Evolutionary conservation across 2,888 invertebrate genomes (phyloP), one percentile per base, ranked within the genome.

Genomic region (Cerceris ruficornis): DNA sequence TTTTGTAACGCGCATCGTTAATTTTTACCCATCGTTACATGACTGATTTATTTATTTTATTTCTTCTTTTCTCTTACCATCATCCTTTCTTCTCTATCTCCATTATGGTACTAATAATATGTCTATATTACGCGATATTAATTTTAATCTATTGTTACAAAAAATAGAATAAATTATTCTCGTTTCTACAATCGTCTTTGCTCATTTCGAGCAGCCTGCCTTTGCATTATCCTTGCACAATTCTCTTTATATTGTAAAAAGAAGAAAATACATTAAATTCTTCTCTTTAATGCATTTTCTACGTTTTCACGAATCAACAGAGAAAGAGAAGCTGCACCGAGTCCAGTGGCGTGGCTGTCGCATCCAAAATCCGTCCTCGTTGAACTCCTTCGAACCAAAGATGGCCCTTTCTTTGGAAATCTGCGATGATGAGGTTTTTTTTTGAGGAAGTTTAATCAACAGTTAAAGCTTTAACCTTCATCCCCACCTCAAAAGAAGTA

Each of bases 341-440:
- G 86, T n/a, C 93, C 92, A 13, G 93, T 93, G 4, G 92, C 90
- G 72, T 93, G 93, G 85, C 91, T 93, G 8, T 92, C 88, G 80
- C 93, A 93, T 49, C 92, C 93, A 73, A 88, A 92, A 75, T 89
- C 90, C 42, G 92, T 93, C 39, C 78, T 8, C 14, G 17, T 41
- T 1, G 80, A 74, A 6, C 75, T 58, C 62, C 82, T 74, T 55
- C 84, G 78, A 2, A 60, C 17, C 52, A 70, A 14, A 4, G 42
- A 46, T 17, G 17, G 11, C 28, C 55, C 8, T 15, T 55, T 55
- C 28, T 15, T 15, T 0, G 5, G 2, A 1, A 42, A 57, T 8
- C n/a, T 46, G 28, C 49, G 46, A 8, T 60, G 76, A 13, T 13
- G 5, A 9, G 42, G 4, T 11, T 14, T 57, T 9, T 14, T 58